Percentiles rank a stretch among this genome's conserved stretches.
Conservation (phyloP, 2,888 invertebrate species). For the Pediacus dermestoides region DNA sequence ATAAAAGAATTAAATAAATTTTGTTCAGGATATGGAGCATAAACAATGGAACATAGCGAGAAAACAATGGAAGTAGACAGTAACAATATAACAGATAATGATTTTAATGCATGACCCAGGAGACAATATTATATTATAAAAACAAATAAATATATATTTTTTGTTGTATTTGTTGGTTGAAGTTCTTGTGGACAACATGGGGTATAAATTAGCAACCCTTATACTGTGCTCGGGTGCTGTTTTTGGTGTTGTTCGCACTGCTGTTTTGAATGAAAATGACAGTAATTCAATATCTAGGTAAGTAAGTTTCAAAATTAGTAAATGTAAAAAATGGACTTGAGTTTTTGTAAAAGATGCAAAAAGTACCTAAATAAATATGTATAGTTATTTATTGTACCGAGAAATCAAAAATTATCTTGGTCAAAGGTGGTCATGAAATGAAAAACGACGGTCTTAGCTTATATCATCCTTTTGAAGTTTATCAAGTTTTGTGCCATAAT, state of each 20-base stretch:
- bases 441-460: too few species aligned
- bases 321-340: too few species aligned
- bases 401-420: too few species aligned
- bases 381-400: too few species aligned
- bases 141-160: constrained; percentile 2
- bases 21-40: constrained; percentile 31
- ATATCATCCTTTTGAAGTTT: too few species aligned
- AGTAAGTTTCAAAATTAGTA: too few species aligned
- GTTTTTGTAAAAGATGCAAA: too few species aligned
- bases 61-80: constrained; percentile 21
- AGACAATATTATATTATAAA: constrained; percentile 10
- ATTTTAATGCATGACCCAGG: constrained; percentile 11
- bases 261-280: too few species aligned
- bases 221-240: constrained; percentile 7
- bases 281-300: too few species aligned
- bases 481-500: too few species aligned
- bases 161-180: not conserved
- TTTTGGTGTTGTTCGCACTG: constrained; percentile 4
- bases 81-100: constrained; percentile 10
- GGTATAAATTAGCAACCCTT: constrained; percentile 3
- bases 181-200: constrained; percentile 1
- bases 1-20: constrained; percentile 17
- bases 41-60: constrained; percentile 26
- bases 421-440: too few species aligned
- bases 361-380: too few species aligned